Base-by-base conservation (phyloP, 2,888 invertebrate genomes). In the Nymphalis polychloros region DNA sequence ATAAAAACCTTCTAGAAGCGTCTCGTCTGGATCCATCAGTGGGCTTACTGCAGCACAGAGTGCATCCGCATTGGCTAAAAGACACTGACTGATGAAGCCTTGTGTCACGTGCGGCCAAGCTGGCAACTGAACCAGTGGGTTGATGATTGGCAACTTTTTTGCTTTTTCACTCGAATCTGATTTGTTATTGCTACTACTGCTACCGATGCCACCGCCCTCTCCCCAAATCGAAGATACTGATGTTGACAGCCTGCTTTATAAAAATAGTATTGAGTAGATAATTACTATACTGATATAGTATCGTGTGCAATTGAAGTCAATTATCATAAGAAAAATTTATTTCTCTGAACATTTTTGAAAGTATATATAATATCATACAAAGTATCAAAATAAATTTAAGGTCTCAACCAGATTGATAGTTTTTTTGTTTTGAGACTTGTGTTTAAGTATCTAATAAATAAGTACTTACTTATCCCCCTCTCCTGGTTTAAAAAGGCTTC, bases 41-140 rank as follows among this genome's bases (percentile, higher is more conserved):
- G 98, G 98, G 71, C 98, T 97, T n/a, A 98, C 98, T 1, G 98
- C 98, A 1, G 98, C 98, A 86, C 98, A 98, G 7, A 99, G 93
- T 1, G 98, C 98, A 84, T 99, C 98, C 5, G 98, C 98, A 84
- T 99, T 99, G 61, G 98, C 98, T 72, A 99, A 90, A 31, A 99
- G 94, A 78, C 98, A 98, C 90, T 98, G 98, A 79, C 98, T 98
- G 79, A 99, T 98, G 78, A 99, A 96, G 27, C 98, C 98, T 76
- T 95, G 94, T 8, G 95, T 94, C 23, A 96, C 95, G 81, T 96
- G 95, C 73, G 97, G 97, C 97, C 97, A 98, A 76, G 96, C 96
- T 8, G 98, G 98, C 63, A 97, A 91, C 72, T 95, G 94, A 35
- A 98, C 97, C 53, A 98, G 87, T 0, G 98, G 98, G 89, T 98